phyloP scores from a whole-genome alignment of 2,888 invertebrate genomes.

The Nomada ruficornis region DNA sequence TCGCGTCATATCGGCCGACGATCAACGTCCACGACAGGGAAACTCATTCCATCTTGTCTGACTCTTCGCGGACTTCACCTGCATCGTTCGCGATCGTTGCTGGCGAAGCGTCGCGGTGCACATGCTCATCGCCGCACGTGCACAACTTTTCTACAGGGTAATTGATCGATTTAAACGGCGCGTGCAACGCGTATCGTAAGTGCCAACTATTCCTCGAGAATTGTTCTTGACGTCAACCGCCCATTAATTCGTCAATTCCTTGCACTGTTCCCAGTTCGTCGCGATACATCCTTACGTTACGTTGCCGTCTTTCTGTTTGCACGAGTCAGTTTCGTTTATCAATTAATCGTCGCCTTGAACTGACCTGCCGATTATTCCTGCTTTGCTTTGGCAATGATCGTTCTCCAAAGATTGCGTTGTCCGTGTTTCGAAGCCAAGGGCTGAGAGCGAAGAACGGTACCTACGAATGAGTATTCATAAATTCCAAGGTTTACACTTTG shows the following conservation, averaged over 20 bases:
- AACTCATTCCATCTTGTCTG: neutral
- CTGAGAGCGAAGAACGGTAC: no score
- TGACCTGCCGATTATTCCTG: neutral
- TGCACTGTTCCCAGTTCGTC: neutral
- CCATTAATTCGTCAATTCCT: constrained; percentile 17
- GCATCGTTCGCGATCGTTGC: neutral
- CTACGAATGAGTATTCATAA: no score
- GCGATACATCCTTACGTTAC: neutral
- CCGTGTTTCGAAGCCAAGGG: no score
- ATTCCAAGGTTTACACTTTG: no score
- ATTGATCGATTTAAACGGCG: constrained; percentile 51
- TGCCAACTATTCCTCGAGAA: constrained; percentile 33
- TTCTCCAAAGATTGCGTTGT: neutral
- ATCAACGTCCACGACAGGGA: no score
- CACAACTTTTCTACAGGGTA: constrained; percentile 42
- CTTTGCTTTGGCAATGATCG: neutral
- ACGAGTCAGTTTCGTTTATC: no score
- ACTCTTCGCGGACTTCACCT: neutral
- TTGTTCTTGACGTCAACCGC: constrained; percentile 30
- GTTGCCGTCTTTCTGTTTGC: neutral
- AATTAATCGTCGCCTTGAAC: no score
- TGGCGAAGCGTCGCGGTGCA: constrained; percentile 2
- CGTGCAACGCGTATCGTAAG: constrained; percentile 28
- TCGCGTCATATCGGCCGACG: neutral
- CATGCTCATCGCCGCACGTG: constrained; percentile 28